Conservation (phyloP, 2,888 invertebrate species). For the Rhaphigaster nebulosa region DNA sequence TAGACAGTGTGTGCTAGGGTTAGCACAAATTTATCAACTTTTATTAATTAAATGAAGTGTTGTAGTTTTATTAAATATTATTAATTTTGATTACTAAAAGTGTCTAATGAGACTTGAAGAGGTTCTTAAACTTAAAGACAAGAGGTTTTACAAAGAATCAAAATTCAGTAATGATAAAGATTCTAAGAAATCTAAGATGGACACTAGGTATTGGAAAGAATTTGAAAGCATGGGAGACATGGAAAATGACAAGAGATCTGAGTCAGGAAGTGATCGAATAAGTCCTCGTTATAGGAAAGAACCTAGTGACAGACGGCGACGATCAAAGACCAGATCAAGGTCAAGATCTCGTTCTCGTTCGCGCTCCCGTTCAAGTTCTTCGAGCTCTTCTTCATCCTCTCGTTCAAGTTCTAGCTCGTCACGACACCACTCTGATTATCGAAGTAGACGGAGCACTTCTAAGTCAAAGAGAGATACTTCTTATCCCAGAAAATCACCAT, state of each 20-base stretch:
- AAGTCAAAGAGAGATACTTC: background rate
- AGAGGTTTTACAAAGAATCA: slow-evolving; percentile 13
- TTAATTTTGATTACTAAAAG: background rate
- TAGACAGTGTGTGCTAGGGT: background rate
- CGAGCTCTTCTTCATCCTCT: slow-evolving; percentile 34
- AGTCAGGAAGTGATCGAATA: slow-evolving; percentile 2
- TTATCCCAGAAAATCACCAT: slow-evolving; percentile 37
- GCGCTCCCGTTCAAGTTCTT: background rate
- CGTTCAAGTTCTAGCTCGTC: slow-evolving; percentile 51
- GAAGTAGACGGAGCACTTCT: slow-evolving; percentile 12
- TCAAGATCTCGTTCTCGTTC: background rate
- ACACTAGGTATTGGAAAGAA: slow-evolving; percentile 53
- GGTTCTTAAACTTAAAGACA: slow-evolving; percentile 19
- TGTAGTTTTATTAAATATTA: background rate
- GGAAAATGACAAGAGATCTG: slow-evolving; percentile 32
- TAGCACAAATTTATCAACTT: background rate
- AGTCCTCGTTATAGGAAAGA: slow-evolving; percentile 48
- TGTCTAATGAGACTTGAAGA: slow-evolving; percentile 4
- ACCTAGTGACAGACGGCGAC: background rate
- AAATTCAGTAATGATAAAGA: slow-evolving; percentile 27
- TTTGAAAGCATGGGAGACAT: slow-evolving; percentile 39
- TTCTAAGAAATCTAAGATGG: slow-evolving; percentile 40
- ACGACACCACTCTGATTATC: slow-evolving; percentile 42
- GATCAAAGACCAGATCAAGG: background rate
- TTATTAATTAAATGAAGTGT: background rate